Conservation (phyloP, 2,888 invertebrate genomes). For the Rhodophaea formosa region DNA sequence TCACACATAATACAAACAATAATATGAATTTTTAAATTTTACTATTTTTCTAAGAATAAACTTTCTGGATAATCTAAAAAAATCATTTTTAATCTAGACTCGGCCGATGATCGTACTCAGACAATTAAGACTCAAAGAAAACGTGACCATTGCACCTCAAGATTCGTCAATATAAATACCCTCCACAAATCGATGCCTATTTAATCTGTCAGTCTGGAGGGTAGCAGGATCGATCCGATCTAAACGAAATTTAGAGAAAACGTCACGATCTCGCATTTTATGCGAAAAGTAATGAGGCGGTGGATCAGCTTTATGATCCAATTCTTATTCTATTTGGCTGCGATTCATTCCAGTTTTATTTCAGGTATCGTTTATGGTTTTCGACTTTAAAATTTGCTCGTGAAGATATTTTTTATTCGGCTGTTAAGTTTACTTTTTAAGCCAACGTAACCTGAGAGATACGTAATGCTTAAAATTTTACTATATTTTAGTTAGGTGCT, state of each 20-base stretch:
- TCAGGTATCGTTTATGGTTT: constrained; percentile 10
- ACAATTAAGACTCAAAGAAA: too few relatives aligned
- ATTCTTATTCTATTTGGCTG: constrained; percentile 44
- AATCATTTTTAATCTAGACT: too few relatives aligned
- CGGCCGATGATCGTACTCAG: too few relatives aligned
- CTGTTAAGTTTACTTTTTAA: neutral
- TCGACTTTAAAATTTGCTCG: neutral
- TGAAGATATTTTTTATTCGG: constrained; percentile 5
- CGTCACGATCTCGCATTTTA: constrained; percentile 51
- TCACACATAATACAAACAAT: too few relatives aligned
- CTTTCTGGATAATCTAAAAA: too few relatives aligned
- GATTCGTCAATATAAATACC: neutral
- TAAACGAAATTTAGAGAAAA: constrained; percentile 68
- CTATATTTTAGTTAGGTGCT: too few relatives aligned
- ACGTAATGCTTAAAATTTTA: too few relatives aligned
- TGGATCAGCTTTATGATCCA: constrained; percentile 48
- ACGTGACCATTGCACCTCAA: too few relatives aligned
- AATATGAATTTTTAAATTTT: too few relatives aligned
- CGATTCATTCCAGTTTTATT: constrained; percentile 43
- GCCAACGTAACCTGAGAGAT: neutral
- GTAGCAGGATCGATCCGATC: constrained; percentile 53
- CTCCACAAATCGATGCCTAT: constrained; percentile 4
- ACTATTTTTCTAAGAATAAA: too few relatives aligned
- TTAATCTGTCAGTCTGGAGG: constrained; percentile 27
- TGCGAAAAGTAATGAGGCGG: constrained; percentile 53